Evolutionary conservation across 2,888 invertebrate species (phyloP).

Genomic region (Apodemia mormo): DNA sequence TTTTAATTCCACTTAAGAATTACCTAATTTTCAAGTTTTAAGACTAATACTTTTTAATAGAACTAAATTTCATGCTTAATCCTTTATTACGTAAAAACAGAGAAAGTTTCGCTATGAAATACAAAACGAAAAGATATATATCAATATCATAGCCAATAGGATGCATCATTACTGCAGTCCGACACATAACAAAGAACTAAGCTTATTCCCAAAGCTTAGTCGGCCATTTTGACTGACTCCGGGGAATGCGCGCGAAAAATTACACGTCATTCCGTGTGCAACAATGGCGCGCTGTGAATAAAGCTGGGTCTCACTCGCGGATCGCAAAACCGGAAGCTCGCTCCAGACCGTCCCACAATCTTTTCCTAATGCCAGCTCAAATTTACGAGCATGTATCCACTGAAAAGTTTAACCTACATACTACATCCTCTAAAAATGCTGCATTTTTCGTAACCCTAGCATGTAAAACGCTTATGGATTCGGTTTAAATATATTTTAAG

Average conservation of each 20-base stretch:
- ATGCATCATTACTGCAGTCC: conserved; percentile 2
- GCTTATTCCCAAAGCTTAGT: conserved; percentile 5
- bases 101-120: too few species aligned
- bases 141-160: not conserved
- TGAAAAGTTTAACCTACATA: conserved; percentile 3
- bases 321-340: conserved; percentile 3
- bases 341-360: conserved; percentile 3
- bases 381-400: conserved; percentile 5
- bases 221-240: conserved; percentile 11
- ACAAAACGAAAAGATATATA: too few species aligned
- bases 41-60: too few species aligned
- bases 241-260: conserved; percentile 23
- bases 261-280: conserved; percentile 26
- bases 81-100: too few species aligned
- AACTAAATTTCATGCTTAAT: too few species aligned
- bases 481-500: not conserved
- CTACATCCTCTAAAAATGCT: conserved; percentile 5
- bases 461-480: not conserved
- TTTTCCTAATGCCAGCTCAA: conserved; percentile 6
- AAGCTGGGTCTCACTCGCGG: conserved; percentile 24
- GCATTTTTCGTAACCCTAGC: not conserved
- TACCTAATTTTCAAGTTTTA: too few species aligned
- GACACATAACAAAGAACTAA: conserved; percentile 8
- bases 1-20: too few species aligned
- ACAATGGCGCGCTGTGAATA: conserved; percentile 25